These are phyloP conservation scores for Budorcas taxicolor DNA, from an alignment of 2,113 vertebrate species.

Conservation along the genomic window DNA sequence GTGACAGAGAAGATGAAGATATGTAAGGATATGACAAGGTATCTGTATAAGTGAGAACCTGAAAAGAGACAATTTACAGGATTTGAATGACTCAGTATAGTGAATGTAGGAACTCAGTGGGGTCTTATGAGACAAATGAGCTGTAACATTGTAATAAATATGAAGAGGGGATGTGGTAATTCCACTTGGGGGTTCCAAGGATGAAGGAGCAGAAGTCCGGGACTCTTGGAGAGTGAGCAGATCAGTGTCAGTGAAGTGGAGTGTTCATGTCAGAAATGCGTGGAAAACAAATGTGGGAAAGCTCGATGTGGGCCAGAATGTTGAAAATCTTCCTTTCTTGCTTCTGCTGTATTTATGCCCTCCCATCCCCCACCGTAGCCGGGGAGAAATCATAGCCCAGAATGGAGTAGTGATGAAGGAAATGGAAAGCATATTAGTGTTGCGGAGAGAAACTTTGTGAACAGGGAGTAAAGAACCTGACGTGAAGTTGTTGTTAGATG, in stretches of 20 bases:
- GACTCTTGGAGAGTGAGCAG: neutral
- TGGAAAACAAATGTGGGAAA: neutral
- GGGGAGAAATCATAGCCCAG: neutral
- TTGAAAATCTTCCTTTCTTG: neutral
- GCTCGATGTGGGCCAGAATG: neutral
- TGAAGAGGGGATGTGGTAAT: neutral
- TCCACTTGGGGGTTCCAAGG: neutral
- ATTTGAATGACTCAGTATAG: neutral
- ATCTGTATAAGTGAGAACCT: neutral
- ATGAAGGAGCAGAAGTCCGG: neutral
- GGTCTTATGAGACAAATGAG: neutral
- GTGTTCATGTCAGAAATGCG: neutral
- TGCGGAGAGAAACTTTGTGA: neutral
- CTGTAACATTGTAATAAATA: neutral
- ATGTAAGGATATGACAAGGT: neutral
- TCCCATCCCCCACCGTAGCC: neutral
- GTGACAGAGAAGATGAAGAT: neutral
- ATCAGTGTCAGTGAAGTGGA: neutral
- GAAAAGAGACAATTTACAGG: neutral
- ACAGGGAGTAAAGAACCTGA: neutral
- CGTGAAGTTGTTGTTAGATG: neutral
- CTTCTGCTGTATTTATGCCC: neutral
- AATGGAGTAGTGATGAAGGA: neutral
- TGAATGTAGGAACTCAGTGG: neutral
- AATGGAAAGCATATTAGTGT: neutral